These are phyloP conservation scores for Drosophila buzzatii DNA, from an alignment of 2,888 invertebrate species.

Conservation along the genomic window DNA sequence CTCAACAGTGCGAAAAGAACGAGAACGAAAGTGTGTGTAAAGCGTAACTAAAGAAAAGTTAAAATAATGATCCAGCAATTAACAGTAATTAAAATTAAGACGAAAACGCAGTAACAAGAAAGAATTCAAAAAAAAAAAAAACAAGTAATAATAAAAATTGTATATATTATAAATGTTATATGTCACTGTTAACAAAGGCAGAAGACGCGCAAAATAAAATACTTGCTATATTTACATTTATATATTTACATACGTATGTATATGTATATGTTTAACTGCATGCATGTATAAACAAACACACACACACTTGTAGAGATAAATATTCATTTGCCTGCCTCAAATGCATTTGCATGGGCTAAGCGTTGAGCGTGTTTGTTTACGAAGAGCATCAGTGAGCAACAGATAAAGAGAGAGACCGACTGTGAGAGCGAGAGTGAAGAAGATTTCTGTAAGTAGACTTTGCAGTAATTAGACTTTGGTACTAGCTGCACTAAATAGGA, in stretches of 20 bases:
- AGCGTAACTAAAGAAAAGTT: slow-evolving; percentile 27
- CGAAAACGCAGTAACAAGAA: slow-evolving; percentile 27
- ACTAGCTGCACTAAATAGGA: slow-evolving; percentile 21
- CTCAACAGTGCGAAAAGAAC: slow-evolving; percentile 12
- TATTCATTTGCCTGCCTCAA: slow-evolving; percentile 34
- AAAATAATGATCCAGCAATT: slow-evolving; percentile 31
- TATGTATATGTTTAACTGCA: background rate
- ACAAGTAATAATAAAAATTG: slow-evolving; percentile 32
- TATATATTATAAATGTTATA: slow-evolving; percentile 9
- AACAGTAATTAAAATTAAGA: slow-evolving; percentile 41
- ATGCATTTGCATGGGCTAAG: slow-evolving; percentile 35
- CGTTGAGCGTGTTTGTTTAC: slow-evolving; percentile 34
- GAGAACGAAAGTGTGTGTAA: slow-evolving; percentile 42
- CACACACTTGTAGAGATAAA: slow-evolving; percentile 7
- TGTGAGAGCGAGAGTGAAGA: slow-evolving; percentile 3
- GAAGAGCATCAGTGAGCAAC: slow-evolving; percentile 17
- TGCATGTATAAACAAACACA: background rate
- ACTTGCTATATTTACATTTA: slow-evolving; percentile 5
- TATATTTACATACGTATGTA: background rate
- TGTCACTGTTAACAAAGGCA: slow-evolving; percentile 14
- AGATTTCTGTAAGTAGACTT: background rate
- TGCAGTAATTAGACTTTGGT: slow-evolving; percentile 22
- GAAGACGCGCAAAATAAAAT: slow-evolving; percentile 28
- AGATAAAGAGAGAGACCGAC: background rate
- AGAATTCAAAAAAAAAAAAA: slow-evolving; percentile 5